Conservation (phyloP, 2,888 invertebrate species). For the Lochmaea crataegi region DNA sequence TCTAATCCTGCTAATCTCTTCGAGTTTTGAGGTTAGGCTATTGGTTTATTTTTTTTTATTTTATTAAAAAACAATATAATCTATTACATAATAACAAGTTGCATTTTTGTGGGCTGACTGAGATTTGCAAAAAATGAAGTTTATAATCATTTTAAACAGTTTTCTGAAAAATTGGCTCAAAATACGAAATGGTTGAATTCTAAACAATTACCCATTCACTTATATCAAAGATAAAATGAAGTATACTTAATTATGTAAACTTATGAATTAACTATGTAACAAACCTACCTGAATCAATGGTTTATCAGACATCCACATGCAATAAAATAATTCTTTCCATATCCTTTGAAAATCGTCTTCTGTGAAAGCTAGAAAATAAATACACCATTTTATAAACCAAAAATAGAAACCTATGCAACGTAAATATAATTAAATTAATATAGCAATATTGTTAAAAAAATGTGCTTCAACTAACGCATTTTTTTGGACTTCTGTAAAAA, state of each 20-base stretch:
- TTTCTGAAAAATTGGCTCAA: no score
- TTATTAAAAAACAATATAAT: no score
- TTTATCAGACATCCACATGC: conserved; percentile 99
- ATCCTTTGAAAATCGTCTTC: conserved; percentile 84
- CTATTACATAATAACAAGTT: no score
- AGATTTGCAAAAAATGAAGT: no score
- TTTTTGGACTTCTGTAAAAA: conserved; percentile 74
- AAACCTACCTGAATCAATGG: conserved; percentile 81
- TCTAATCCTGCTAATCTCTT: no score
- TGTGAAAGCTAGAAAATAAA: conserved; percentile 73
- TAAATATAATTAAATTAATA: neutral
- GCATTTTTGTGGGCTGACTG: no score
- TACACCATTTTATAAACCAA: neutral
- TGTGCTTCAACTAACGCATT: conserved; percentile 68
- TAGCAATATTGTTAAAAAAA: conserved; percentile 8
- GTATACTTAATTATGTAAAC: neutral
- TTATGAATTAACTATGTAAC: neutral
- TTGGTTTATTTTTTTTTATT: no score
- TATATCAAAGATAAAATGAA: neutral
- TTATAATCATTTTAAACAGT: no score
- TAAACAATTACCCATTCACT: no score
- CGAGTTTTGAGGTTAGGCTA: no score
- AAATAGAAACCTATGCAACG: neutral
- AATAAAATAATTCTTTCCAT: conserved; percentile 97
- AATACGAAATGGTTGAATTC: no score